phyloP scores from a whole-genome alignment of 2,797 vertebrate species.

The Fundulus diaphanus region DNA sequence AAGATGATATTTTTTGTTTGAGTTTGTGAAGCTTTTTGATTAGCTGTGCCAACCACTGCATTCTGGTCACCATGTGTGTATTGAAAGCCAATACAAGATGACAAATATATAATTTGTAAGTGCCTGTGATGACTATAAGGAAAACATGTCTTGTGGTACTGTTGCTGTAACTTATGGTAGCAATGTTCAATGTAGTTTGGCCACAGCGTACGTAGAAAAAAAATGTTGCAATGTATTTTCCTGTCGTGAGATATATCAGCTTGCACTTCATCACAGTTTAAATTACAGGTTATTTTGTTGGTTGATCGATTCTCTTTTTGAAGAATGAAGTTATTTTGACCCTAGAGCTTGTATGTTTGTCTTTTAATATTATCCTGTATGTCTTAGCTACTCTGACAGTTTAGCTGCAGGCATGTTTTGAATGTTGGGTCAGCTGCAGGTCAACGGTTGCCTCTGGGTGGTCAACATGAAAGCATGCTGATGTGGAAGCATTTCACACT shows the following conservation, averaged over 20 bases:
- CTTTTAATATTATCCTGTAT: conserved; percentile 17
- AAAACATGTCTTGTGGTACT: no score
- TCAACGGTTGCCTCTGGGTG: conserved; percentile 28
- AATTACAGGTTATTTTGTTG: conserved; percentile 2
- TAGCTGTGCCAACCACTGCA: no score
- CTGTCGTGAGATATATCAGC: background rate
- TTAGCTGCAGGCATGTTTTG: conserved; percentile 40
- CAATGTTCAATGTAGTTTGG: no score
- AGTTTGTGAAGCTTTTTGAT: no score
- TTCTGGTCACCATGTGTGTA: no score
- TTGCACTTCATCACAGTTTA: background rate
- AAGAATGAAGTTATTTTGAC: conserved; percentile 6
- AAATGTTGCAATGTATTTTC: conserved; percentile 13
- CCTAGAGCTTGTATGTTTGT: conserved; percentile 3
- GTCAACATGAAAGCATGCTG: conserved; percentile 22
- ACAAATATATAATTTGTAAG: no score
- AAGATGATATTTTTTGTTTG: no score
- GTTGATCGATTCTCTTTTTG: conserved; percentile 2
- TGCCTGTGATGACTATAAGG: no score
- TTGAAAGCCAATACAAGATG: no score
- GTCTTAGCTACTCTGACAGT: conserved; percentile 14
- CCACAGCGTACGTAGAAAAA: conserved; percentile 11
- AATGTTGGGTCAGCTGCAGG: conserved; percentile 35
- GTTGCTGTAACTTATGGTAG: no score
- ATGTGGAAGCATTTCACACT: background rate